These are phyloP conservation scores for Bombus huntii DNA, from an alignment of 1,140 invertebrate species.

Conservation along the genomic window DNA sequence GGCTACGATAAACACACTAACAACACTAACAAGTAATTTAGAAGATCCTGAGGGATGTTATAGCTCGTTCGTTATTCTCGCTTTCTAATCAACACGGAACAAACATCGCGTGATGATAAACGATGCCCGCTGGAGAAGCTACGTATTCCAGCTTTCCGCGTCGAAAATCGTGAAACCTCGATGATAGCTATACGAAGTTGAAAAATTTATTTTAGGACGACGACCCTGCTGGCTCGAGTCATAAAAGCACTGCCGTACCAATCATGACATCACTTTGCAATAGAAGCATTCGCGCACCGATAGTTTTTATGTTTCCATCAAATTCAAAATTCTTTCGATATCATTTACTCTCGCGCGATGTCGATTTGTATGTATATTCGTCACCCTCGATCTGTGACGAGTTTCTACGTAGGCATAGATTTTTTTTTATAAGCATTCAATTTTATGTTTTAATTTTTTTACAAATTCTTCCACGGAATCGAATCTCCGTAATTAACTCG, in stretches of 20 bases:
- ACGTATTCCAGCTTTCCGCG: too few relatives aligned
- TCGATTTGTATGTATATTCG: neutral
- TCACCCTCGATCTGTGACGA: neutral
- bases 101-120: constrained; percentile 50
- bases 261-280: neutral
- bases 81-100: constrained; percentile 52
- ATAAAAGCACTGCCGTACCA: neutral
- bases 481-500: neutral
- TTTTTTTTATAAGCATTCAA: too few relatives aligned
- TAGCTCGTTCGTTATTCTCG: constrained; percentile 48
- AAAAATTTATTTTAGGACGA: neutral
- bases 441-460: too few relatives aligned
- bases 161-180: neutral
- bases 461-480: neutral
- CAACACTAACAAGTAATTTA: constrained; percentile 64
- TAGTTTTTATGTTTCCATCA: neutral
- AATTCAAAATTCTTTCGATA: neutral
- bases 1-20: constrained; percentile 56
- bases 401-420: too few relatives aligned
- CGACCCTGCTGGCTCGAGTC: neutral
- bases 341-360: too few relatives aligned
- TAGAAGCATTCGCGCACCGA: neutral
- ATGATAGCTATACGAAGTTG: neutral
- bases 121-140: constrained; percentile 26
- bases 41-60: constrained; percentile 20